A percentile compares a stretch with the other conserved stretches of the same genome.
These are phyloP conservation scores for Dendrolimus kikuchii DNA, from an alignment of 1,140 invertebrate species.

Conservation along the genomic window DNA sequence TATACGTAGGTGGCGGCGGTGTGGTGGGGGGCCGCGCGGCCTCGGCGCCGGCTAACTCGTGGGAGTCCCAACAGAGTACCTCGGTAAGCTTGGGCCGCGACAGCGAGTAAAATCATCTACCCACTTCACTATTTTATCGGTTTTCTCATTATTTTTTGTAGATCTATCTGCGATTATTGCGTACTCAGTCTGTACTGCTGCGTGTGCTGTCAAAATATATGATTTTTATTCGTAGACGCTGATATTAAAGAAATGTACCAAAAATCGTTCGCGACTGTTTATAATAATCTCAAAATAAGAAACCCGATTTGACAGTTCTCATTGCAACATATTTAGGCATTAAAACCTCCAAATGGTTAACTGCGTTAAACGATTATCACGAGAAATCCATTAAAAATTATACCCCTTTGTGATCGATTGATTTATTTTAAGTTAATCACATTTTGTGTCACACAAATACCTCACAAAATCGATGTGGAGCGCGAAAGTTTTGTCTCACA, in stretches of 20 bases:
- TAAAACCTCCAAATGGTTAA: not conserved
- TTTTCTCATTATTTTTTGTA: constrained; percentile 61
- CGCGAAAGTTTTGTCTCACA: too few species aligned
- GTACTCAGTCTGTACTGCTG: constrained; percentile 65
- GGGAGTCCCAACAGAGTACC: constrained; percentile 63
- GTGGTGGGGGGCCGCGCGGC: constrained; percentile 50
- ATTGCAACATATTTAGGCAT: not conserved
- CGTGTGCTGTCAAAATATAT: constrained; percentile 63
- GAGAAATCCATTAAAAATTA: too few species aligned
- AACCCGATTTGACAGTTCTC: too few species aligned
- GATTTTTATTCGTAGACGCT: constrained; percentile 58
- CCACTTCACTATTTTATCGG: constrained; percentile 54
- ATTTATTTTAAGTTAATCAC: too few species aligned
- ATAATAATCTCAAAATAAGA: too few species aligned
- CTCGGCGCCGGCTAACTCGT: constrained; percentile 48
- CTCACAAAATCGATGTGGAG: too few species aligned
- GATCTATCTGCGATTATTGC: constrained; percentile 50
- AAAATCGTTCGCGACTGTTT: constrained; percentile 15
- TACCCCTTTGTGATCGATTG: too few species aligned
- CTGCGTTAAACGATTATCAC: too few species aligned
- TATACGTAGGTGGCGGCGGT: constrained; percentile 65
- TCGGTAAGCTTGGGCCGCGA: constrained; percentile 66
- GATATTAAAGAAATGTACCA: constrained; percentile 57
- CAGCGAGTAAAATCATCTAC: constrained; percentile 47
- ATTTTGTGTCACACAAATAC: too few species aligned